Conservation (phyloP, 2,797 vertebrate species). For the Microchirus variegatus region DNA sequence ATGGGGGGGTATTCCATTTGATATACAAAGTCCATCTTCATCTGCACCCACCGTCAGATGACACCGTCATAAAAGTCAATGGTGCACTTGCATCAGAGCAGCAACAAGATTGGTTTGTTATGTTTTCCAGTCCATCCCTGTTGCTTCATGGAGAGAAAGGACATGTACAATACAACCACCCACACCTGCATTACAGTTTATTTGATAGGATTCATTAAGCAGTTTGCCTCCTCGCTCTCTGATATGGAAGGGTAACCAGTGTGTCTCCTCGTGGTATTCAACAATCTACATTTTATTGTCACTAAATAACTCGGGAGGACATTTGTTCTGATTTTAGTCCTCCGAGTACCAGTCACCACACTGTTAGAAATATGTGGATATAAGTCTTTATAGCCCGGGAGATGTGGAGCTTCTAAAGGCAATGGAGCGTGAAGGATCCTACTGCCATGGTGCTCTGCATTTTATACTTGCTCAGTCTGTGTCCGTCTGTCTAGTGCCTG, state of each 20-base stretch:
- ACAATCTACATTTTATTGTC: slow-evolving; percentile 36
- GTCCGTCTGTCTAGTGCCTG: slow-evolving; percentile 58
- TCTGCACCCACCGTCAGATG: too few species aligned
- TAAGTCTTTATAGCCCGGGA: slow-evolving; percentile 59
- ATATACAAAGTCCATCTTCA: too few species aligned
- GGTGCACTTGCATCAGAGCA: too few species aligned
- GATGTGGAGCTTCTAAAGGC: slow-evolving; percentile 63
- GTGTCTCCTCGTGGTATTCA: slow-evolving; percentile 24
- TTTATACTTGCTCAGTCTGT: slow-evolving; percentile 56
- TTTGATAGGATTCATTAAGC: neutral
- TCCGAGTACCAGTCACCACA: slow-evolving; percentile 46
- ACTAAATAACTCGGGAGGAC: slow-evolving; percentile 39
- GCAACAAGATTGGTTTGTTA: too few species aligned
- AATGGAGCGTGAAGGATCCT: slow-evolving; percentile 69
- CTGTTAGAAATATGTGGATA: slow-evolving; percentile 66
- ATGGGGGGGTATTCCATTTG: too few species aligned
- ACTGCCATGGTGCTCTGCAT: slow-evolving; percentile 54
- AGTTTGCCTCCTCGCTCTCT: neutral
- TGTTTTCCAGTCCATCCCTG: too few species aligned
- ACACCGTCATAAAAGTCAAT: too few species aligned
- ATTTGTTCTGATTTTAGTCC: slow-evolving; percentile 49
- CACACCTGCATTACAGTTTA: neutral
- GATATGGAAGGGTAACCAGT: slow-evolving; percentile 21
- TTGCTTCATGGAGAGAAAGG: too few species aligned
- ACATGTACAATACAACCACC: too few species aligned